Evolutionary conservation across 2,113 vertebrate genomes (phyloP), one percentile per base, ranked within the genome.

Genomic region (Catharus minimus): DNA sequence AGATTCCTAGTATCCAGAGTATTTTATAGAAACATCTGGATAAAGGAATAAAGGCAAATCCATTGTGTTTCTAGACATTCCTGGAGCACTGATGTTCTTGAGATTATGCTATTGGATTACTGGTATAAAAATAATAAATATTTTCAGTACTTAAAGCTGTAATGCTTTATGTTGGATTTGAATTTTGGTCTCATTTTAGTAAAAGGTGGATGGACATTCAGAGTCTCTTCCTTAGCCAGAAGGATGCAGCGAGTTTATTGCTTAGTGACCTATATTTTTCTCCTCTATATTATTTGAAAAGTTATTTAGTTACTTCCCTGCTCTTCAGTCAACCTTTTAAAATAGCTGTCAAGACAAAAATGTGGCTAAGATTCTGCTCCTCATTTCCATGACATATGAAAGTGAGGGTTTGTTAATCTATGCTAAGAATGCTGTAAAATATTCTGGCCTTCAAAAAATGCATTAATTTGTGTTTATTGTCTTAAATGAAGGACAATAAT

Each of bases 81-180:
- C 97, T 96, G 93, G 86, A 95, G 94, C 96, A 94, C 77, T 89
- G 93, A 95, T 94, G 96, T 97, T 96, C 97, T 97, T 97, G 96
- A 97, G 97, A 98, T 98, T 97, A 98, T 95, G 96, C 91, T 96
- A 96, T 97, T 97, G 97, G 97, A 98, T 98, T 98, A 97, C 96
- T 97, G 97, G 94, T 95, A 88, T 95, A 94, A 96, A 97, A 97
- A 98, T 97, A 97, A 98, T 97, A 98, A 98, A 97, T 97, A 98
- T 97, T 97, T 98, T 96, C 96, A 95, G 95, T 96, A 97, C 97
- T 98, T 97, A 98, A 96, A 97, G 94, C 96, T 97, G 93, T 97
- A 97, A 98, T 97, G 97, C 95, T 97, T 95, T 97, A 95, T 94
- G 95, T 94, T 95, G 97, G 98, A 97, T 97, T 97, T 98, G 93